Percentiles rank a stretch among this genome's conserved stretches.
Evolutionary conservation across 2,888 invertebrate genomes (phyloP).

Genomic region (Pinctada fucata): DNA sequence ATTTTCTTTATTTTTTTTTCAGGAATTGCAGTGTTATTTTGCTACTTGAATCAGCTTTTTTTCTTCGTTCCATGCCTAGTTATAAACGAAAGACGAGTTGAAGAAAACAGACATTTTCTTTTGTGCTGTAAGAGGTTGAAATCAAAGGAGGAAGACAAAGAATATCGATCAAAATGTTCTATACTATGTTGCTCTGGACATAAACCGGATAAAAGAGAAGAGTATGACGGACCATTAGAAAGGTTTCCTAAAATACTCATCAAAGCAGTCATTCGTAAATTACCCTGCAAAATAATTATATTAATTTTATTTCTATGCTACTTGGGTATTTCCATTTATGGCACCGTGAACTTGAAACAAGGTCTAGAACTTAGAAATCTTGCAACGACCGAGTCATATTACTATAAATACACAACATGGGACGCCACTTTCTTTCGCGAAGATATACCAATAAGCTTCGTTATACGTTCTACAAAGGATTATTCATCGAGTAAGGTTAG

Average conservation of each 20-base stretch:
- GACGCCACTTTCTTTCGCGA: conserved; percentile 42
- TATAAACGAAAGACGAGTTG: too few relatives aligned
- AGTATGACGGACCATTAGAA: conserved; percentile 54
- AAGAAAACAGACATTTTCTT: too few relatives aligned
- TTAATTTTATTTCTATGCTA: conserved; percentile 54
- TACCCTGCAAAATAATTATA: conserved; percentile 47
- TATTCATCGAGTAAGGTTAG: conserved; percentile 28
- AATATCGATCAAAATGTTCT: too few relatives aligned
- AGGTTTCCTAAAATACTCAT: conserved; percentile 51
- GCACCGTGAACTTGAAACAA: conserved; percentile 44
- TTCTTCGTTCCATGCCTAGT: too few relatives aligned
- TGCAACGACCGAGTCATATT: conserved; percentile 42
- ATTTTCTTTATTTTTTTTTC: too few relatives aligned
- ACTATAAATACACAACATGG: conserved; percentile 35
- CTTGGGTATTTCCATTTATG: conserved; percentile 44
- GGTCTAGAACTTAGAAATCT: conserved; percentile 41
- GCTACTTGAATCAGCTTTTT: too few relatives aligned
- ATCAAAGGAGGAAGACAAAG: too few relatives aligned
- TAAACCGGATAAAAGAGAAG: conserved; percentile 22
- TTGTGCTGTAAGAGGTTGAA: too few relatives aligned
- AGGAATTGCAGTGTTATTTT: too few relatives aligned
- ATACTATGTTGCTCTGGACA: too few relatives aligned
- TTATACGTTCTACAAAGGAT: conserved; percentile 15
- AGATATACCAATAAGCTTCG: conserved; percentile 33
- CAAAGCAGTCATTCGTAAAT: conserved; percentile 48